Percentiles rank a stretch among this genome's conserved stretches.
Evolutionary conservation across 1,140 invertebrate genomes (phyloP).

Genomic region (Brachionus rotundiformis): DNA sequence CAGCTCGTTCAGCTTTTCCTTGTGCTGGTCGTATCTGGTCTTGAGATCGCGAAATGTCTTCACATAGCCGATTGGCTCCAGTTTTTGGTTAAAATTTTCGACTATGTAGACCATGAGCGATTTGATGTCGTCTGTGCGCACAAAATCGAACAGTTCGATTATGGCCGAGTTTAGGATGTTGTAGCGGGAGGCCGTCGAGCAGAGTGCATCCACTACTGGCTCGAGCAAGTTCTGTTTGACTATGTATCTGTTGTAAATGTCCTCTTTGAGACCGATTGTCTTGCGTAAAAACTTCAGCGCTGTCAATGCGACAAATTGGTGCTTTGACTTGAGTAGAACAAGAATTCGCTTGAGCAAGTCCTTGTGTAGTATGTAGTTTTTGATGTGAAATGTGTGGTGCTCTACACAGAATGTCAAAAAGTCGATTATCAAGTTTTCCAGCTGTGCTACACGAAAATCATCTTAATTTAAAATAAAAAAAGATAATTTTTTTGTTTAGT

Average conservation of each 20-base stretch:
- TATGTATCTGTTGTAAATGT: conserved; percentile 95
- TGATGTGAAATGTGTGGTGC: conserved; percentile 97
- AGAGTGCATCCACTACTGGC: conserved; percentile 92
- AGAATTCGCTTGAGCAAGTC: conserved; percentile 89
- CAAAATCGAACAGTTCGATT: conserved; percentile 98
- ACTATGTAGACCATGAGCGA: conserved; percentile 89
- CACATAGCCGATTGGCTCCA: conserved; percentile 92
- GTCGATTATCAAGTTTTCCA: conserved; percentile 89
- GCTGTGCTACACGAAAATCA: conserved; percentile 91
- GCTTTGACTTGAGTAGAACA: conserved; percentile 93
- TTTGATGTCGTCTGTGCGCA: conserved; percentile 84
- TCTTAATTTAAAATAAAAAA: too few species aligned
- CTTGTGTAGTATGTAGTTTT: conserved; percentile 94
- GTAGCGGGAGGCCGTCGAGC: conserved; percentile 92
- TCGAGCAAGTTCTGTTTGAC: conserved; percentile 91
- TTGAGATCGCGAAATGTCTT: conserved; percentile 92
- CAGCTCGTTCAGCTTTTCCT: conserved; percentile 68
- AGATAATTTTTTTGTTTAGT: neutral
- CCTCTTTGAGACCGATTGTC: conserved; percentile 94
- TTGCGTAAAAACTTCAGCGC: conserved; percentile 93
- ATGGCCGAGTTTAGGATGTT: conserved; percentile 98
- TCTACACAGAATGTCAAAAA: conserved; percentile 99
- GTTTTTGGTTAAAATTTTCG: conserved; percentile 84
- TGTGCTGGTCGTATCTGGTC: conserved; percentile 87
- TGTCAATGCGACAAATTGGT: conserved; percentile 92